Percentiles rank a stretch among this genome's conserved stretches.
These are phyloP conservation scores for Panorpa germanica DNA, from an alignment of 2,888 invertebrate species.

Conservation along the genomic window DNA sequence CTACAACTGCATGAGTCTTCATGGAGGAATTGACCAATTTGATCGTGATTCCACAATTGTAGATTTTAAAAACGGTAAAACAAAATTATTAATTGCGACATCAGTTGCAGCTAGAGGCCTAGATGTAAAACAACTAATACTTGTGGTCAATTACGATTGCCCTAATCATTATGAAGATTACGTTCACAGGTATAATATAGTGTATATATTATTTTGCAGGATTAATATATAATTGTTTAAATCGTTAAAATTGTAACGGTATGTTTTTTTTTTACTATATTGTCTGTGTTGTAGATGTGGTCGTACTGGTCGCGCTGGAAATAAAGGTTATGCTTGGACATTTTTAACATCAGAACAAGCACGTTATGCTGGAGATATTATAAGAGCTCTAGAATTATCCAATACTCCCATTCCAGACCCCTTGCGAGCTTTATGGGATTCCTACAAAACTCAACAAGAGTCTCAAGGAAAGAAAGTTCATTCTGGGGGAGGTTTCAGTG, in stretches of 20 bases:
- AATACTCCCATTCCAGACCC: slow-evolving; percentile 57
- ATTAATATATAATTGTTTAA: slow-evolving; percentile 1
- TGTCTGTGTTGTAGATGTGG: slow-evolving; percentile 62
- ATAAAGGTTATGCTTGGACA: slow-evolving; percentile 94
- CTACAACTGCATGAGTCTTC: slow-evolving; percentile 91
- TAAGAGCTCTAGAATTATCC: slow-evolving; percentile 80
- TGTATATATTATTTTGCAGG: too few species aligned
- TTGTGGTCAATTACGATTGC: slow-evolving; percentile 97
- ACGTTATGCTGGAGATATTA: slow-evolving; percentile 80
- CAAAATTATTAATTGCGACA: slow-evolving; percentile 86
- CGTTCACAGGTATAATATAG: slow-evolving; percentile 52
- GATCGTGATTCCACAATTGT: slow-evolving; percentile 95
- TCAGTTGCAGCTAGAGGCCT: slow-evolving; percentile 95
- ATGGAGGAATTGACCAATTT: slow-evolving; percentile 98
- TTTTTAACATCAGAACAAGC: slow-evolving; percentile 93
- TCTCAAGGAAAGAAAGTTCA: slow-evolving; percentile 84
- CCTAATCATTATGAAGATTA: slow-evolving; percentile 99
- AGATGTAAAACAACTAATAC: slow-evolving; percentile 94
- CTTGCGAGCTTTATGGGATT: slow-evolving; percentile 65
- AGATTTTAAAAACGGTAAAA: slow-evolving; percentile 91
- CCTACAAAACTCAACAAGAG: slow-evolving; percentile 76
- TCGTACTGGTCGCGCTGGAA: slow-evolving; percentile 77
- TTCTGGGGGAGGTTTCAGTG: slow-evolving; percentile 84
- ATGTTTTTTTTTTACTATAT: too few species aligned
- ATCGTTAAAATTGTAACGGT: not conserved